These are phyloP conservation scores for Poeciliopsis turrubarensis DNA, from an alignment of 2,113 vertebrate species.

Conservation along the genomic window DNA sequence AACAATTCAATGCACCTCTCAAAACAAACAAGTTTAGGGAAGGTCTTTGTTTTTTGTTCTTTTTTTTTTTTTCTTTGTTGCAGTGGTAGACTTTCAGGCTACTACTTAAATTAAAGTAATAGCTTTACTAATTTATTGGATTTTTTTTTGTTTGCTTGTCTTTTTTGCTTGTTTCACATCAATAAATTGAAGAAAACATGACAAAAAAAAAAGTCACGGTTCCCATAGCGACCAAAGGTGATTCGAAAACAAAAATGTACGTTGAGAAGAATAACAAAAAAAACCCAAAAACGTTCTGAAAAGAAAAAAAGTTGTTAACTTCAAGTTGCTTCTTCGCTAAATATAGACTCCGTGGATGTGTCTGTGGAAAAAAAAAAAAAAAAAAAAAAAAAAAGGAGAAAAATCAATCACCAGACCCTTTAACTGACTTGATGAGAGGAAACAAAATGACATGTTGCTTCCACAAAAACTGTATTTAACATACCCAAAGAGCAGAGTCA, in stretches of 20 bases:
- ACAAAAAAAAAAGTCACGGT: no score
- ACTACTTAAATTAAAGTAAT: no score
- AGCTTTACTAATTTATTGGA: not conserved
- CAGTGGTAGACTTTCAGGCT: no score
- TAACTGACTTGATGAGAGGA: slow-evolving; percentile 44
- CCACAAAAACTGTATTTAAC: slow-evolving; percentile 14
- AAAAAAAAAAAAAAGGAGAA: no score
- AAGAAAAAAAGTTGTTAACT: not conserved
- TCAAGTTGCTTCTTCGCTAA: slow-evolving; percentile 1
- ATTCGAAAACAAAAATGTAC: not conserved
- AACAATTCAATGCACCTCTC: not conserved
- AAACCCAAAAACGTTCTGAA: not conserved
- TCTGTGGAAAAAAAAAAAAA: not conserved
- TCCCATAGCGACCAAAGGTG: not conserved
- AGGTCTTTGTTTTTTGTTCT: not conserved
- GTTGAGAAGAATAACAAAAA: no score
- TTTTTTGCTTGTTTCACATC: no score
- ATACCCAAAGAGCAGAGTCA: not conserved
- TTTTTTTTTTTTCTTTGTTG: no score
- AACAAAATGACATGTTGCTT: slow-evolving; percentile 42
- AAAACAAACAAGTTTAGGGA: no score
- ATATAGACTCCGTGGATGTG: not conserved
- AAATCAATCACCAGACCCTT: slow-evolving; percentile 26
- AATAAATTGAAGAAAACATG: no score
- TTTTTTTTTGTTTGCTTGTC: no score